Evolutionary conservation across 2,888 invertebrate genomes (phyloP), one percentile per base, ranked within the genome.

Genomic region (Diloba caeruleocephala): DNA sequence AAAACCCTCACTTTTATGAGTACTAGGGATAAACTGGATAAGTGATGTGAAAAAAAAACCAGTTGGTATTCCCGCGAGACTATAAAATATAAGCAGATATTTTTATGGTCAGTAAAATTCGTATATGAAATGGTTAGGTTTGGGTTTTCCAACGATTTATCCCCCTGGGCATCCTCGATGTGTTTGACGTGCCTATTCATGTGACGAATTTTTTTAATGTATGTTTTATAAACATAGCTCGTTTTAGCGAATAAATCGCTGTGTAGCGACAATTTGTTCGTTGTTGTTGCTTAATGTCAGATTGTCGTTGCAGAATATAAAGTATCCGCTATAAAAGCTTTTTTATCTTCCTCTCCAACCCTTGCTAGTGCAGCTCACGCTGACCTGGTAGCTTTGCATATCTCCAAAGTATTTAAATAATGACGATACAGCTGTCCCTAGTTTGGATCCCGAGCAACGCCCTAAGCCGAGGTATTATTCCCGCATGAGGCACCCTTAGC

Each of bases 71-170:
- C 70, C 73, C 73, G 54, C 66, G 64, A 65, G 64, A 66, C 67
- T 75, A 78, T 82, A 85, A 85, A 87, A 85, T 80, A 80, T 78
- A 76, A 74, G 72, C 70, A 71, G 74, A 80, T 81, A 81, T 85
- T 85, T 88, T 88, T 85, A 88, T 79, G 79, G 77, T 66, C 81
- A 78, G 82, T 87, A 85, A 87, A 86, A 81, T 72, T 74, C 70
- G 79, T 77, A 77, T 79, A 79, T 74, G 74, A 75, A 79, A 79
- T 81, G 79, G 82, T 84, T 80, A 77, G 76, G 70, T 69, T 71
- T 67, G 55, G 59, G 59, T 65, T 60, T 62, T 62, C 66, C 74
- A 71, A 58, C 58, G 70, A 58, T 61, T 66, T 46, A 54, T 61
- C 55, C 64, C 69, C 53, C 13, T 26, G 61, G 65, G 59, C 46